Base-by-base conservation (phyloP, 2,888 invertebrate species). In the Anodontia alba region DNA sequence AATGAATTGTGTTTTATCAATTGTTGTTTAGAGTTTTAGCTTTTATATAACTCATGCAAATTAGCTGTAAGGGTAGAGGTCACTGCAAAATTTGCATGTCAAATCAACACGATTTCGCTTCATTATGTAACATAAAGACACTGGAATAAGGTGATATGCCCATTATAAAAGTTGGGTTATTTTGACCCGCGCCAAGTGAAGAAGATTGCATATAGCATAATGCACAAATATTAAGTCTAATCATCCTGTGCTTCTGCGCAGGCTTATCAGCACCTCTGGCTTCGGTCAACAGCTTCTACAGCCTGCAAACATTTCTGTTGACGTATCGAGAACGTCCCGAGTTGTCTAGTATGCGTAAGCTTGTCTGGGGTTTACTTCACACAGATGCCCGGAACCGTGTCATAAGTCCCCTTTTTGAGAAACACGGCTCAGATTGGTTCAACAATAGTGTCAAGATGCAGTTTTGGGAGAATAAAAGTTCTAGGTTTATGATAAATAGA, bases 41-140 rank as follows among this genome's bases (percentile, higher is more conserved):
- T 80, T 78, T 70, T 76, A 77, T 71, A 84, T 73, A 76, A 43
- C 66, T 73, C 76, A 84, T 84, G 84, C 77, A 84, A 81, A 84
- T 84, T 66, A 81, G 78, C 38, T 54, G 29, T 23, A 54, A 43
- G 76, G 80, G 75, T 70, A 73, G 36, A 78, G 76, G 81, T 81
- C 81, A 57, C 80, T 74, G 77, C 80, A 76, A 80, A 82, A 85
- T 85, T 85, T 82, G 84, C 84, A 85, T 82, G 78, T 73, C 70
- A 76, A 69, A 69, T 78, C 78, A 76, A 72, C 75, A 69, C 49
- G 54, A 69, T 66, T 71, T 76, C 69, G 73, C 70, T 76, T 81
- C 78, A 84, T 81, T 84, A 84, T 84, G 77, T 81, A 84, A 84
- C 81, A 76, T 79, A 84, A 75, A 76, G 76, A 66, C 67, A 20